Evolutionary conservation across 2,113 vertebrate genomes (phyloP).

Genomic region (Xiphophorus maculatus): DNA sequence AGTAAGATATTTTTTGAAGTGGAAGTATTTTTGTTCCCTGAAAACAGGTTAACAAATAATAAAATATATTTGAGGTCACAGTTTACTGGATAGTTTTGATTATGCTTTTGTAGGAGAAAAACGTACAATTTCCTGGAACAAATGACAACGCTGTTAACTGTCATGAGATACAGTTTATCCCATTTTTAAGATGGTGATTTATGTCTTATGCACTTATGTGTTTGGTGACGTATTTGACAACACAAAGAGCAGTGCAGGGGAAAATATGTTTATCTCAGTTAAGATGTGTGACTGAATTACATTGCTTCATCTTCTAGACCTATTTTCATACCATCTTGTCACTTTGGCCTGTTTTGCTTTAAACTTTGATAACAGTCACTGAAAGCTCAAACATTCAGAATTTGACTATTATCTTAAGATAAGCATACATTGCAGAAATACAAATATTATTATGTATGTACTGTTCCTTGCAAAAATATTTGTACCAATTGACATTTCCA

Average conservation of each 20-base stretch:
- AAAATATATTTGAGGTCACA: background rate
- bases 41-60: background rate
- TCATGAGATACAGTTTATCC: background rate
- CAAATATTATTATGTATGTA: background rate
- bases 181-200: background rate
- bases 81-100: background rate
- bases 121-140: background rate
- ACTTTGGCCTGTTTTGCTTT: background rate
- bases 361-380: background rate
- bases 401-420: background rate
- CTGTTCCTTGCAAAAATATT: background rate
- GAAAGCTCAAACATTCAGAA: background rate
- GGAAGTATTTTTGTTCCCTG: background rate
- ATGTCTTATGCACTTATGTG: background rate
- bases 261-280: background rate
- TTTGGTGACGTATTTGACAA: no score
- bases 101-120: background rate
- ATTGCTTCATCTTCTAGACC: no score
- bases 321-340: background rate
- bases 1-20: background rate
- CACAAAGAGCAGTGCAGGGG: background rate
- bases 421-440: background rate
- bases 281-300: no score
- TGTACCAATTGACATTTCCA: background rate
- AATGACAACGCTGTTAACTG: background rate